Evolutionary conservation across 2,797 vertebrate species (phyloP), one percentile per base, ranked within the genome.

Genomic region (Numenius phaeopus): DNA sequence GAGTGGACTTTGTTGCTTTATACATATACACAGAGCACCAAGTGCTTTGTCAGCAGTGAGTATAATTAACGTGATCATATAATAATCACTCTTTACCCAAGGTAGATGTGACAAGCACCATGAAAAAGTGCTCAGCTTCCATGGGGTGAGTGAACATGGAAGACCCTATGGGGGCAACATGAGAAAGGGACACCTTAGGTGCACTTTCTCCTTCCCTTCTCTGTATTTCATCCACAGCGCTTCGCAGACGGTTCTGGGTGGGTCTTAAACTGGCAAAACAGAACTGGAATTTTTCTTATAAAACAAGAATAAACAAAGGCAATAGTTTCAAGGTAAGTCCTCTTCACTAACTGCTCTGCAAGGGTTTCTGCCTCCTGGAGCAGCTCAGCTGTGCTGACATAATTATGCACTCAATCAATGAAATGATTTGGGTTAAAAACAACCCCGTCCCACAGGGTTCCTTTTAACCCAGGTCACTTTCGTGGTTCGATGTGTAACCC

Each of bases 401-500:
- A 83, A 83, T 80, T 90, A 71, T 9, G 29, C 14, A 50, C 22
- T 71, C 37, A 49, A 88, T 88, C 76, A 88, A 54, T 95, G 14
- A 88, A 91, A 90, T 20, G 7, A 67, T 86, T 90, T 86, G 15
- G 20, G 40, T 83, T 91, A 93, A 91, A 96, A 96, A 71, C 71
- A 94, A 12, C 29, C 42, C 34, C 34, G 47, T 47, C 23, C 66
- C 58, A 27, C 27, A 19, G 61, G 44, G 34, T 47, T 87, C 23
- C 27, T 93, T 88, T 81, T 39, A 81, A 91, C 61, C n/a, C n/a
- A 78, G 64, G 61, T 70, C 67, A 77, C 29, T 57, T 64, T 40
- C 71, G 57, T 39, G 26, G 16, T n/a, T 93, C 7, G 7, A 5
- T 27, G n/a, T 61, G 52, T 78, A 57, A 81, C 30, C 17, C 3